These are phyloP conservation scores for Elgaria multicarinata DNA, from an alignment of 2,113 vertebrate species.

Conservation along the genomic window DNA sequence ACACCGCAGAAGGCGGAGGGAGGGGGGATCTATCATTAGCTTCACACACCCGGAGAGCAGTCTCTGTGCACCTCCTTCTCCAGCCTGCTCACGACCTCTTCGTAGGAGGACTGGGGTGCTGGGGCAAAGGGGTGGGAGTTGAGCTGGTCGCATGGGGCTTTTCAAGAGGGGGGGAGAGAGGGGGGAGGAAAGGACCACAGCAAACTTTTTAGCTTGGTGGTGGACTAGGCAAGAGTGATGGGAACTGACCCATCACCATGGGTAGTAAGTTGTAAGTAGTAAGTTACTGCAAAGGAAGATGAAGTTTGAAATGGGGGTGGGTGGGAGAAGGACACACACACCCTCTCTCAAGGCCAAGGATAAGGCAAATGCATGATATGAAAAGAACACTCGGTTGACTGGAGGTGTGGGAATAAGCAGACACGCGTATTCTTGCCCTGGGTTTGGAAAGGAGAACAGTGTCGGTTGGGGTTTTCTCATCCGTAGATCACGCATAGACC, in stretches of 20 bases:
- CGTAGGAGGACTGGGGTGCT: neutral
- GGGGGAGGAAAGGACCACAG: too few species aligned
- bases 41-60: neutral
- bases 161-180: neutral
- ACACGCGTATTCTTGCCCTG: neutral
- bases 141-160: neutral
- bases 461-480: neutral
- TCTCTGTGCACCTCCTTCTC: neutral
- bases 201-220: neutral
- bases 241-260: too few species aligned
- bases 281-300: neutral
- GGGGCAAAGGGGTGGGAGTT: neutral
- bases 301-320: neutral
- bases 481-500: neutral
- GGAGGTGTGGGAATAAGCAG: neutral
- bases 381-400: neutral
- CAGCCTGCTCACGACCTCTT: neutral
- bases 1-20: neutral
- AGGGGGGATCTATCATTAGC: slow-evolving; percentile 48
- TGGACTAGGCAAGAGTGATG: neutral
- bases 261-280: too few species aligned
- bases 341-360: neutral
- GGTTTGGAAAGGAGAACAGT: neutral
- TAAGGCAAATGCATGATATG: too few species aligned
- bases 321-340: neutral